Conservation (phyloP, 2,888 invertebrate species). For the Psococerastis gibbosa region DNA sequence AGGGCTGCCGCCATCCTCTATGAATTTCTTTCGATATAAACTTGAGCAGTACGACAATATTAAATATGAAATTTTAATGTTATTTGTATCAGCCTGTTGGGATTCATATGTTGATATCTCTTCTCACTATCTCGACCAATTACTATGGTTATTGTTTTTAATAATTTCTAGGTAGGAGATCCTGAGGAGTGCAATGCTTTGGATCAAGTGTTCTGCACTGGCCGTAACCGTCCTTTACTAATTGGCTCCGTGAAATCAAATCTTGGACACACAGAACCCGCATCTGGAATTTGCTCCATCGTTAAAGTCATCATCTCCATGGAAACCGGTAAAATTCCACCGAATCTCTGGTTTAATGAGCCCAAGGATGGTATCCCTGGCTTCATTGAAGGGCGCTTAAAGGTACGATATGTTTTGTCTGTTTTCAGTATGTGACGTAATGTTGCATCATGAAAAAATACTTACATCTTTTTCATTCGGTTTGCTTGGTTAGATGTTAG, state of each 20-base stretch:
- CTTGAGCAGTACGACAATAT: no score
- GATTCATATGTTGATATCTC: no score
- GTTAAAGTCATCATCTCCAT: constrained; percentile 69
- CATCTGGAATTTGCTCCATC: constrained; percentile 61
- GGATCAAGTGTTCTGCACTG: constrained; percentile 55
- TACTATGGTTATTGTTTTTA: no score
- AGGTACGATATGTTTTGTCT: constrained; percentile 17
- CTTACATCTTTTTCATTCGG: no score
- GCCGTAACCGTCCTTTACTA: constrained; percentile 51
- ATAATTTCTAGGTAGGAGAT: constrained; percentile 50
- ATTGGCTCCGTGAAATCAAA: constrained; percentile 91
- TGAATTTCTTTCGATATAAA: no score
- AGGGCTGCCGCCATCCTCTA: no score
- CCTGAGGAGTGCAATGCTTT: constrained; percentile 79
- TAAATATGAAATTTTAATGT: no score
- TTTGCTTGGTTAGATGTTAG: no score
- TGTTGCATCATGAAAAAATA: no score
- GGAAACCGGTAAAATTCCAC: constrained; percentile 60
- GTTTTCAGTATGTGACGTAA: no score
- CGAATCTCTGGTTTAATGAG: constrained; percentile 59
- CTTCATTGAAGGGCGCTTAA: constrained; percentile 36
- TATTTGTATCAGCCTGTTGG: no score
- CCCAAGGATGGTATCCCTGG: constrained; percentile 35
- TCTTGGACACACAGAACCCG: constrained; percentile 81
- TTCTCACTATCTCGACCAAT: no score